A percentile compares a stretch with the other conserved stretches of the same genome.
Evolutionary conservation across 2,888 invertebrate genomes (phyloP).

Genomic region (Scotopteryx bipunctaria): DNA sequence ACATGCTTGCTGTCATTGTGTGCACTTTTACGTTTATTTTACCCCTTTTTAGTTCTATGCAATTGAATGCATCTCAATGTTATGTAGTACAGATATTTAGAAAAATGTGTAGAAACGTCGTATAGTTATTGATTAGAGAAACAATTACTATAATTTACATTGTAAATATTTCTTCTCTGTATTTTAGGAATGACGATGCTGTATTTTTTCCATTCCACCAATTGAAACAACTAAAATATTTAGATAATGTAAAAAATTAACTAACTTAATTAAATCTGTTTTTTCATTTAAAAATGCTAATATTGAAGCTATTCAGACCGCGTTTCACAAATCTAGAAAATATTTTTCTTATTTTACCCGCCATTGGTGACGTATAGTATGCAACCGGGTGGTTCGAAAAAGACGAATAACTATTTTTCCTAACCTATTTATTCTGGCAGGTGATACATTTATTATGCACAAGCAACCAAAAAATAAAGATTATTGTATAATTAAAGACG

Average conservation of each 20-base stretch:
- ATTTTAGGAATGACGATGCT: neutral
- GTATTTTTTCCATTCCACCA: too few relatives aligned
- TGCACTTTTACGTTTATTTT: constrained; percentile 28
- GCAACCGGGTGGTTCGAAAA: too few relatives aligned
- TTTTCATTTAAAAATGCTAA: too few relatives aligned
- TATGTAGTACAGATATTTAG: constrained; percentile 29
- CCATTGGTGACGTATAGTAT: too few relatives aligned
- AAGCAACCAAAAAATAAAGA: neutral
- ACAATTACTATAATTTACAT: neutral
- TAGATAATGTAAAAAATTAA: too few relatives aligned
- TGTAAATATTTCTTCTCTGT: neutral
- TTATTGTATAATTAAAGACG: constrained; percentile 52
- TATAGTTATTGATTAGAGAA: constrained; percentile 10
- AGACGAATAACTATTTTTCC: too few relatives aligned
- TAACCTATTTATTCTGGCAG: too few relatives aligned
- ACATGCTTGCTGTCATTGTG: constrained; percentile 47
- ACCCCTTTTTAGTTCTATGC: constrained; percentile 22
- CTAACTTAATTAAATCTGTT: too few relatives aligned
- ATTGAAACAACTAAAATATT: too few relatives aligned
- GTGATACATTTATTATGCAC: neutral
- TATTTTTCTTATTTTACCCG: too few relatives aligned
- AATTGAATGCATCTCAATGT: constrained; percentile 26
- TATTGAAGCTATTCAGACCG: too few relatives aligned
- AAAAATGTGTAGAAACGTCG: constrained; percentile 31
- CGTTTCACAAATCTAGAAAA: too few relatives aligned